Evolutionary conservation across 1,140 invertebrate genomes (phyloP).

Genomic region (Chironomus tepperi): DNA sequence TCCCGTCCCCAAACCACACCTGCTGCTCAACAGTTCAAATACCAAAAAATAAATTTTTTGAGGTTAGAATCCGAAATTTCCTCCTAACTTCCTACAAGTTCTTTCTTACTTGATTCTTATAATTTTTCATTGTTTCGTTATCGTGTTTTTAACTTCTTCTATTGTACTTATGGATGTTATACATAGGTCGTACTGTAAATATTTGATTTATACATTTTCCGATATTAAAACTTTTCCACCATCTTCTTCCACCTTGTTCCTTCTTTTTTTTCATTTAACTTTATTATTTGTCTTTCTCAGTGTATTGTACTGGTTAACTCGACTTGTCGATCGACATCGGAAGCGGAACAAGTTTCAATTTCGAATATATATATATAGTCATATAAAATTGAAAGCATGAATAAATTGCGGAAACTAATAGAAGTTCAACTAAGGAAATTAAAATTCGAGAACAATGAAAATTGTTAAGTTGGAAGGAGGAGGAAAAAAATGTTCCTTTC

Average conservation of each 20-base stretch:
- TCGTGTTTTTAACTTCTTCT: slow-evolving; percentile 10
- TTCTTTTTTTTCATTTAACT: background rate
- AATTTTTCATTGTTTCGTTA: slow-evolving; percentile 15
- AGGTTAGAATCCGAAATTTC: too few species aligned
- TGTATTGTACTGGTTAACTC: background rate
- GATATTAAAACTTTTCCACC: slow-evolving; percentile 3
- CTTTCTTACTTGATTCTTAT: background rate
- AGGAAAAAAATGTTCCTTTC: background rate
- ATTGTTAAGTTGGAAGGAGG: too few species aligned
- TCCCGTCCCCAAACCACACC: too few species aligned
- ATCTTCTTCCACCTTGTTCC: too few species aligned
- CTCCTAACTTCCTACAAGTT: too few species aligned
- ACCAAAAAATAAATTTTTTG: too few species aligned
- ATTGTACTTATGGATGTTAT: background rate
- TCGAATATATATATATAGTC: too few species aligned
- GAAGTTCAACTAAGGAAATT: background rate
- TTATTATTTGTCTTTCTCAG: background rate
- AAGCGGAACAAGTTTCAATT: background rate
- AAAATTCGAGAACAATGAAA: background rate
- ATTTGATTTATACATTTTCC: slow-evolving; percentile 24
- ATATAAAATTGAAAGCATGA: background rate
- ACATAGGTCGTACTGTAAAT: slow-evolving; percentile 1
- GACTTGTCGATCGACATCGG: background rate
- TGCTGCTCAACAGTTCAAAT: too few species aligned
- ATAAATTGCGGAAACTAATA: background rate